phyloP scores from a whole-genome alignment of 1,140 invertebrate genomes.

The Drosophila orena region DNA sequence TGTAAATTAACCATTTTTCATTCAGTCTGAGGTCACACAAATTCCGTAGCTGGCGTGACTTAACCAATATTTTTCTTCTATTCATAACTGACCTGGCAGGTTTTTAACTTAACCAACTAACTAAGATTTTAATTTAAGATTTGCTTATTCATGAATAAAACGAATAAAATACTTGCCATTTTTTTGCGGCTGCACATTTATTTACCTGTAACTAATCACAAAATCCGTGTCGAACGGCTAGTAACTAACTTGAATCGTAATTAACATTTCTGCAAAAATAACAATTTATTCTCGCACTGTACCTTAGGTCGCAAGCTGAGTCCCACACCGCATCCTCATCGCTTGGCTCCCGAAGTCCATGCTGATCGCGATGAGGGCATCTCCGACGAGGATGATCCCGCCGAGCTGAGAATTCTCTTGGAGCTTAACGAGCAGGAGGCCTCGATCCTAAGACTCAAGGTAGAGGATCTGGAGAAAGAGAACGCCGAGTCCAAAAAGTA shows the following conservation, averaged over 20 bases:
- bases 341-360: slow-evolving; percentile 88
- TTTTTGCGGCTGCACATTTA: slow-evolving; percentile 83
- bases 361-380: slow-evolving; percentile 90
- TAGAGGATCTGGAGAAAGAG: slow-evolving; percentile 93
- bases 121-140: slow-evolving; percentile 23
- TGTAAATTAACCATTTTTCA: slow-evolving; percentile 10
- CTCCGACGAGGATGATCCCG: slow-evolving; percentile 91
- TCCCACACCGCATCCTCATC: slow-evolving; percentile 87
- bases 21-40: slow-evolving; percentile 6
- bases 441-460: slow-evolving; percentile 91
- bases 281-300: background rate
- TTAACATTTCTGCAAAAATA: background rate
- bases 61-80: background rate
- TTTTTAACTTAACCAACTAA: slow-evolving; percentile 16
- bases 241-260: background rate
- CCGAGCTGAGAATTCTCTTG: slow-evolving; percentile 91
- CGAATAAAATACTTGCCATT: slow-evolving; percentile 67
- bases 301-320: slow-evolving; percentile 88
- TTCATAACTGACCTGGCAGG: slow-evolving; percentile 3
- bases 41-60: slow-evolving; percentile 9
- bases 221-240: background rate
- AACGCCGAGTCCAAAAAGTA: slow-evolving; percentile 91
- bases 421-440: slow-evolving; percentile 96
- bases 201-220: slow-evolving; percentile 44
- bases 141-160: slow-evolving; percentile 57